These are phyloP conservation scores for Trinorchestia longiramus DNA, from an alignment of 1,140 invertebrate genomes.

Conservation along the genomic window DNA sequence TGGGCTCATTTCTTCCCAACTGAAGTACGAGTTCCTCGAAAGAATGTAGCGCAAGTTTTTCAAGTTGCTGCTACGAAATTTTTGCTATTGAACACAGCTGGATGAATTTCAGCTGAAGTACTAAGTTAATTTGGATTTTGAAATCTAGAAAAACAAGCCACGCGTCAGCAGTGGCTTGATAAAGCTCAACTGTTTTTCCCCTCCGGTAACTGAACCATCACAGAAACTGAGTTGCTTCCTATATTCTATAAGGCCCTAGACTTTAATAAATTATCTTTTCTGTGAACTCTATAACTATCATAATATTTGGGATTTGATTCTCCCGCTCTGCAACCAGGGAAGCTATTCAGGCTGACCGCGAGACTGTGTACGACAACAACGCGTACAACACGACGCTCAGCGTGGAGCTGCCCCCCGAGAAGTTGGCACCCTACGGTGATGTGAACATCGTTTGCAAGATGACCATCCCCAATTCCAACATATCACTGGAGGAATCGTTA, in stretches of 20 bases:
- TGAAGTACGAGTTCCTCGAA: not conserved
- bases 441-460: not conserved
- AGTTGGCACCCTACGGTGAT: constrained; percentile 18
- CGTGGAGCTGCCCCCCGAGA: not conserved
- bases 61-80: not conserved
- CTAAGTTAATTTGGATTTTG: too few species aligned
- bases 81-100: not conserved
- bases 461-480: not conserved
- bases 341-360: not conserved
- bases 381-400: constrained; percentile 16
- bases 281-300: not conserved
- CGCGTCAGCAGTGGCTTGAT: too few species aligned
- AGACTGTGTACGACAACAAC: not conserved
- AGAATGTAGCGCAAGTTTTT: not conserved
- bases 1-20: not conserved
- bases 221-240: not conserved
- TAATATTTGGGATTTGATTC: not conserved
- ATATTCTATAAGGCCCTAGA: not conserved
- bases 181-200: too few species aligned
- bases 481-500: not conserved
- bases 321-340: not conserved
- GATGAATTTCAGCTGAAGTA: too few species aligned
- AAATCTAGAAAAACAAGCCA: too few species aligned
- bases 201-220: not conserved
- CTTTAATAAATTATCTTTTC: not conserved